Base-by-base conservation (phyloP, 37 sponge, comb jelly and placozoan genomes). In the Dysidea cf. avara region DNA sequence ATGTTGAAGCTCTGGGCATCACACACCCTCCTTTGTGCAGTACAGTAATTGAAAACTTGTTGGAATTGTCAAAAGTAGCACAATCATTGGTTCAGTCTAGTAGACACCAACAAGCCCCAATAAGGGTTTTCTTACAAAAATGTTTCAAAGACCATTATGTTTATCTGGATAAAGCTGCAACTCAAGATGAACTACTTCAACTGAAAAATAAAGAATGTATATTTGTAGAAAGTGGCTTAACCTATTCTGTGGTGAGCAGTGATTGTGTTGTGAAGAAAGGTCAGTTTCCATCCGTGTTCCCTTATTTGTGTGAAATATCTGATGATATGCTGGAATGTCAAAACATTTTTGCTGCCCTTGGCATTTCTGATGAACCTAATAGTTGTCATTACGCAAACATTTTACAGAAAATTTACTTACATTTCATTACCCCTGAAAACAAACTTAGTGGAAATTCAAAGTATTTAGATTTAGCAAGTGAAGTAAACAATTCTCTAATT, bases 71-170 rank as follows among this genome's bases (percentile, higher is more conserved):
- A 34, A 31, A 49, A 35, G 35, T 26, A 2, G 46, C 46, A 43
- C 46, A 9, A 43, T 43, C 46, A 43, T 9, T 43, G 46, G 9
- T 43, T 12, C 46, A 43, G 46, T 43, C 46, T 12, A 43, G 46
- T 9, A 43, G 9, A 43, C 5, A 43, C 7, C 46, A 43, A 43
- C 9, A 9, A 12, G 46, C 46, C 9, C 7, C 21, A 40, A 20
- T 39, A 3, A 40, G 7, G 28, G 16, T 4, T 9, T 39, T 34
- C 5, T 47, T 21, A 13, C 2, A 67, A n/a, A 28, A 38, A 67
- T 67, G 72, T 3, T 66, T 81, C 18, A 25, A 35, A 26, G 16
- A 51, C 18, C 82, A 82, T 66, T 82, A 74, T 43, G 57, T 40
- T 7, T 72, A 28, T n/a, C 17, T 82, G 21, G 51, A 82, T 16